Evolutionary conservation across 2,113 vertebrate genomes (phyloP).

Genomic region (Cebus imitator): DNA sequence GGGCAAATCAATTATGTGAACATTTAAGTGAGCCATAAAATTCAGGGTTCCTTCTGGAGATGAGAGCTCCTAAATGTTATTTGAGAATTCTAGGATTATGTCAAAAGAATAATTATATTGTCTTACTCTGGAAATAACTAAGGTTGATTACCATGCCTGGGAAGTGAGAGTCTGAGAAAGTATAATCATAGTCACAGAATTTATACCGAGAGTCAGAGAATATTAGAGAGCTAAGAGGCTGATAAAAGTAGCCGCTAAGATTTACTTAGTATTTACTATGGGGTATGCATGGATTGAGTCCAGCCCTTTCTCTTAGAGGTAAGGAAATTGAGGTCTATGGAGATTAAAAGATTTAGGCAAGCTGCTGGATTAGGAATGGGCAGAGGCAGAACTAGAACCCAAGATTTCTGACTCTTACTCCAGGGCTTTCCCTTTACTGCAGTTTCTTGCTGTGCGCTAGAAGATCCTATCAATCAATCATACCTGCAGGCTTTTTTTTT

Average conservation of each 20-base stretch:
- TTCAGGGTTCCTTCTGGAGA: constrained; percentile 34
- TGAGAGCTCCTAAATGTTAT: neutral
- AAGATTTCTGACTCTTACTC: neutral
- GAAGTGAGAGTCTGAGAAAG: neutral
- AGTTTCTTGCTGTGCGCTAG: neutral
- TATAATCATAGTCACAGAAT: neutral
- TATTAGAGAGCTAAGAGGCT: neutral
- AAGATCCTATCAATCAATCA: neutral
- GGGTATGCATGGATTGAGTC: neutral
- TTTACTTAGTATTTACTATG: neutral
- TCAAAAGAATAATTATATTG: constrained; percentile 1
- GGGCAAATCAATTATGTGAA: constrained; percentile 24
- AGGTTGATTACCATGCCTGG: neutral
- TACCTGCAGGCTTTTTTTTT: neutral
- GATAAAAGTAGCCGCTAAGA: neutral
- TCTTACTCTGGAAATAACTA: neutral
- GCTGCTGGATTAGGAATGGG: neutral
- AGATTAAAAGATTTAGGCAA: neutral
- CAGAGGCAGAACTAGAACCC: neutral
- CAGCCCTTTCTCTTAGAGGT: neutral
- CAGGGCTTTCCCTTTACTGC: neutral
- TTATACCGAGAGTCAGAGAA: neutral
- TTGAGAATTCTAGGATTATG: constrained; percentile 20
- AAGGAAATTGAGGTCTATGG: neutral
- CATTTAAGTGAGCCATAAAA: constrained; percentile 50